A percentile compares a stretch with the other conserved stretches of the same genome.
These are phyloP conservation scores for Malurus cyaneus DNA, from an alignment of 2,113 vertebrate species.

Conservation along the genomic window DNA sequence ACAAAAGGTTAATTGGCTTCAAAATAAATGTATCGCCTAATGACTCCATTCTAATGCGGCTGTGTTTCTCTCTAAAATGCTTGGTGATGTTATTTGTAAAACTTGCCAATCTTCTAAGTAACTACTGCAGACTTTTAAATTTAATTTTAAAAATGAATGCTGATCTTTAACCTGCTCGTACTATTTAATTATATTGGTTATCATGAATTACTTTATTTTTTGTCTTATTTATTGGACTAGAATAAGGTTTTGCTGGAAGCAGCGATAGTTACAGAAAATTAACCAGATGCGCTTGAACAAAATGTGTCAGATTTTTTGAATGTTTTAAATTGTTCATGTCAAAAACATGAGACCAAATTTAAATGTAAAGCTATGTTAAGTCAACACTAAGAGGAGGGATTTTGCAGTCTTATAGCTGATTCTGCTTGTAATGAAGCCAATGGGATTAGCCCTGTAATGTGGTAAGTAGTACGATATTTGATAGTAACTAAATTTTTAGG, in stretches of 20 bases:
- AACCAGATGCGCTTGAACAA: neutral
- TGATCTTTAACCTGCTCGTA: conserved; percentile 65
- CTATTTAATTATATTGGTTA: conserved; percentile 71
- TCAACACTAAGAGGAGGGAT: neutral
- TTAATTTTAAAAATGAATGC: conserved; percentile 75
- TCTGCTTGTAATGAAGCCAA: neutral
- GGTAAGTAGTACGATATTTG: neutral
- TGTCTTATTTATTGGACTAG: conserved; percentile 39
- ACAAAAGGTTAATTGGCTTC: conserved; percentile 87
- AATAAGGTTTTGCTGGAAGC: conserved; percentile 16
- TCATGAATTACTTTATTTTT: conserved; percentile 29
- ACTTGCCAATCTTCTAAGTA: conserved; percentile 77
- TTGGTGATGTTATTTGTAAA: conserved; percentile 77
- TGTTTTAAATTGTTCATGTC: neutral
- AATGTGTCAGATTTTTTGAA: neutral
- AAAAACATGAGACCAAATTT: neutral
- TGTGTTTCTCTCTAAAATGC: conserved; percentile 73
- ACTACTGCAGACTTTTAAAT: conserved; percentile 71
- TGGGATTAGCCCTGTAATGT: neutral
- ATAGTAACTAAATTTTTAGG: neutral
- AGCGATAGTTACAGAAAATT: neutral
- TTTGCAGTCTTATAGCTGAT: neutral
- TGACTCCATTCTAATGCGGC: conserved; percentile 75
- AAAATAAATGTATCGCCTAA: conserved; percentile 85
- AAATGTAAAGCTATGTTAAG: neutral